Conservation (phyloP, 2,797 vertebrate genomes). For the Acanthurus tractus region DNA sequence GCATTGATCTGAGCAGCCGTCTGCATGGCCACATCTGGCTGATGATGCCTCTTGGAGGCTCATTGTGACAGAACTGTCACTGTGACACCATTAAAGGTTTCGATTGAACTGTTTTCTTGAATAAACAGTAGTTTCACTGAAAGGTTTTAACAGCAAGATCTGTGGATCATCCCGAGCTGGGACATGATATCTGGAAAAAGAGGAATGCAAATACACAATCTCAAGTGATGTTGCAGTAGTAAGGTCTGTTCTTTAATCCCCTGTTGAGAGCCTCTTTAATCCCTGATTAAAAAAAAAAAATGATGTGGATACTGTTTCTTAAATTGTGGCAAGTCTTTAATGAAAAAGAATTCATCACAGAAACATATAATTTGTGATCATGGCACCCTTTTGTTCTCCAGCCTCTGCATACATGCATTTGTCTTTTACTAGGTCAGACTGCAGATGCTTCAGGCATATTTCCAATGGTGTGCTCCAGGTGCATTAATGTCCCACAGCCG, state of each 20-base stretch:
- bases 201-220: not conserved
- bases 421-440: constrained; percentile 51
- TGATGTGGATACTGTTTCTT: not conserved
- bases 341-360: not conserved
- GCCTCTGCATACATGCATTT: constrained; percentile 18
- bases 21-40: constrained; percentile 27
- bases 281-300: not conserved
- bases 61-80: constrained; percentile 41
- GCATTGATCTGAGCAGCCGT: constrained; percentile 16
- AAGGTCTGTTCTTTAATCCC: not conserved
- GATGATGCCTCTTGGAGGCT: not conserved
- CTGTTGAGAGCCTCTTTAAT: not conserved
- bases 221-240: not conserved
- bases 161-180: not conserved
- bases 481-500: constrained; percentile 60
- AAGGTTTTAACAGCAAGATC: constrained; percentile 13
- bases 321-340: not conserved
- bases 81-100: constrained; percentile 20
- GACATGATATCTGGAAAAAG: not conserved
- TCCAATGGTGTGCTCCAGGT: constrained; percentile 61
- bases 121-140: constrained; percentile 3
- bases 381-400: not conserved
- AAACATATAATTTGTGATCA: constrained; percentile 5
- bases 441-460: constrained; percentile 45
- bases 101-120: not conserved